phyloP scores from a whole-genome alignment of 2,113 vertebrate species.

The Columbina picui region DNA sequence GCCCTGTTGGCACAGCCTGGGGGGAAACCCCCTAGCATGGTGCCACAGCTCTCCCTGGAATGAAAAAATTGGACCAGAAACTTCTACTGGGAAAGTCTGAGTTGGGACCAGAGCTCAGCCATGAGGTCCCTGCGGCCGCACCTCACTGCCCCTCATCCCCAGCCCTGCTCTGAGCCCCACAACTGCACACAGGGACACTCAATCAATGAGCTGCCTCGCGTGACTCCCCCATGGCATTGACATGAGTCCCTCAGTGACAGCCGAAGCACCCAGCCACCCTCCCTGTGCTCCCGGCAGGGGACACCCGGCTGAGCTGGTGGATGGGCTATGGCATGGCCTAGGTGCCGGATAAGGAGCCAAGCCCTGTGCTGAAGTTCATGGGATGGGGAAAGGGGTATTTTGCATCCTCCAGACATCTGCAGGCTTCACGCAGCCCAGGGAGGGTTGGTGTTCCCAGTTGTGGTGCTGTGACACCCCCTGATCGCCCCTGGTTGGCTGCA shows the following conservation, averaged over 20 bases:
- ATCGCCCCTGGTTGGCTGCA: accelerated
- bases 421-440: not conserved
- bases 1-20: not conserved
- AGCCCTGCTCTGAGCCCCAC: not conserved
- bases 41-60: not conserved
- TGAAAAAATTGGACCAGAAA: not conserved
- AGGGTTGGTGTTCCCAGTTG: not conserved
- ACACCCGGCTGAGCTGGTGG: accelerated
- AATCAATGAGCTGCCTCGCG: not conserved
- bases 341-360: not conserved
- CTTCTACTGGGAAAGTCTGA: conserved; percentile 5
- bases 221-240: not conserved
- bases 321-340: not conserved
- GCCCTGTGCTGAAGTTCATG: accelerated
- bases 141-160: accelerated
- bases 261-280: accelerated
- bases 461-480: not conserved
- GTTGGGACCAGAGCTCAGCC: accelerated
- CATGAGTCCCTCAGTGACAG: accelerated
- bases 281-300: not conserved
- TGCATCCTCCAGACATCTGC: not conserved
- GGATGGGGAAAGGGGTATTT: not conserved
- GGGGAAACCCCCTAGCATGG: not conserved
- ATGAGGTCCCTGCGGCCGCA: accelerated
- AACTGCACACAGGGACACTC: not conserved